phyloP scores from a whole-genome alignment of 2,888 invertebrate species.

The Ophion ventricosus region DNA sequence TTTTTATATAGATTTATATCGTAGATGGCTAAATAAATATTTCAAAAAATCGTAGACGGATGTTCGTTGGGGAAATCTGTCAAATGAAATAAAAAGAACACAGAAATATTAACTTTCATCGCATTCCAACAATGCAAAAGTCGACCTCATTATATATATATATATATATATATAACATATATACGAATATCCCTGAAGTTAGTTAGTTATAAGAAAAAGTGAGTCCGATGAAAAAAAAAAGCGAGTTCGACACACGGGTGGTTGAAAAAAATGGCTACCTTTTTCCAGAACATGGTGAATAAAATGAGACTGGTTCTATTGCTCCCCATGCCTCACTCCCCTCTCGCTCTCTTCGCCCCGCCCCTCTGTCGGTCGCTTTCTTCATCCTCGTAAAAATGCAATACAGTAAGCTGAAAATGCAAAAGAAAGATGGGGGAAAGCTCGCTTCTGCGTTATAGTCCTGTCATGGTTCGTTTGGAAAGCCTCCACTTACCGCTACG shows the following conservation, averaged over 20 bases:
- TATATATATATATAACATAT: too few species aligned
- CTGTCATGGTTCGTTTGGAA: not conserved
- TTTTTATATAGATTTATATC: too few species aligned
- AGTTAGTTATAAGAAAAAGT: conserved; percentile 21
- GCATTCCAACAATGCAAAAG: too few species aligned
- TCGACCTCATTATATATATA: too few species aligned
- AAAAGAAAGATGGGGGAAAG: not conserved
- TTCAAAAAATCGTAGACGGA: too few species aligned
- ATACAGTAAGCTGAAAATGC: not conserved
- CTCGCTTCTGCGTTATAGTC: not conserved
- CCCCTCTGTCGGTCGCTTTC: not conserved
- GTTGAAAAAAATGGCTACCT: conserved; percentile 32
- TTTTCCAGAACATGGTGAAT: conserved; percentile 13
- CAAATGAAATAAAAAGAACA: too few species aligned
- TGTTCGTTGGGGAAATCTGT: too few species aligned
- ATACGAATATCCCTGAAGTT: too few species aligned
- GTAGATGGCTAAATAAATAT: too few species aligned
- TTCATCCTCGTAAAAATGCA: conserved; percentile 22
- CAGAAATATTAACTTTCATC: too few species aligned
- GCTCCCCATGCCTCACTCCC: not conserved
- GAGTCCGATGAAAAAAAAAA: conserved; percentile 40
- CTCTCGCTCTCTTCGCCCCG: not conserved
- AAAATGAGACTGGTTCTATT: not conserved
- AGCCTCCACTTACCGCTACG: conserved; percentile 13
- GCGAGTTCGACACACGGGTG: conserved; percentile 24